Conservation (phyloP, 1,140 invertebrate genomes). For the Cherax quadricarinatus region DNA sequence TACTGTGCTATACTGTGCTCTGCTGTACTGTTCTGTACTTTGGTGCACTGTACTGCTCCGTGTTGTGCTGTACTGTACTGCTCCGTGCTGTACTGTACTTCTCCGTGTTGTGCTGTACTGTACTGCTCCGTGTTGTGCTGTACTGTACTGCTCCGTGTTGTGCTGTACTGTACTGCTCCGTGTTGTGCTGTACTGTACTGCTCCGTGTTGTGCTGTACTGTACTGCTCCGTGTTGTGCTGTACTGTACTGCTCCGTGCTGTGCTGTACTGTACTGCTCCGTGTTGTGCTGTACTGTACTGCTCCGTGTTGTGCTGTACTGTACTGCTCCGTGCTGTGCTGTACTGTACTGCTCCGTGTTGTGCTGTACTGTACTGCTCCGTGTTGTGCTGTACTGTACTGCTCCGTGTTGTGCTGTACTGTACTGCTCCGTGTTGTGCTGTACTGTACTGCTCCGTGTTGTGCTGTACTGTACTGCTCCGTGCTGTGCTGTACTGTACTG, state of each 20-base stretch:
- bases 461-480: too few species aligned
- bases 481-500: too few species aligned
- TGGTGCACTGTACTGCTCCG: background rate
- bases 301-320: background rate
- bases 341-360: constrained; percentile 51
- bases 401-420: too few species aligned
- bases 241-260: background rate
- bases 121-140: constrained; percentile 51
- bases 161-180: background rate
- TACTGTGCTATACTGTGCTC: too few species aligned
- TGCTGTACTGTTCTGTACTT: background rate
- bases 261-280: constrained; percentile 8
- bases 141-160: too few species aligned
- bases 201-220: background rate
- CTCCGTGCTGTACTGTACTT: background rate
- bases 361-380: constrained; percentile 10
- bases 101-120: constrained; percentile 73
- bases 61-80: too few species aligned
- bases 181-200: background rate
- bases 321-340: background rate
- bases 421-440: too few species aligned
- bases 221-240: constrained; percentile 3
- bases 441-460: too few species aligned
- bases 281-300: background rate
- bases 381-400: background rate